Conservation (phyloP, 1,140 invertebrate genomes). For the Ylistrum balloti region DNA sequence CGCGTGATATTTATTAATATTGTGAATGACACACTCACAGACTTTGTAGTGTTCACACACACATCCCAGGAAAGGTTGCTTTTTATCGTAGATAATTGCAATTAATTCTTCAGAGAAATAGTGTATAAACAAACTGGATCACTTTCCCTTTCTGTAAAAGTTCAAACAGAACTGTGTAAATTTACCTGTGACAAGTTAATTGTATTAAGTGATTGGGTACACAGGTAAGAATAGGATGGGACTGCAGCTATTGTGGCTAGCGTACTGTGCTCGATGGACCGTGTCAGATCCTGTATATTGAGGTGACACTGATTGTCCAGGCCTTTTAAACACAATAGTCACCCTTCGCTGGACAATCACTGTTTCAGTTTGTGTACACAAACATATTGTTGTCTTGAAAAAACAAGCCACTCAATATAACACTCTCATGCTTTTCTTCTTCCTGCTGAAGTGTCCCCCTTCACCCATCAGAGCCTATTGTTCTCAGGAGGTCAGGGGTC, state of each 20-base stretch:
- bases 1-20: neutral
- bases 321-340: neutral
- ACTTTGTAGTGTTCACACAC: neutral
- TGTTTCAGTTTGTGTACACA: neutral
- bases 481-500: neutral
- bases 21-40: neutral
- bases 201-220: constrained; percentile 33
- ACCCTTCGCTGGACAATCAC: neutral
- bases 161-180: constrained; percentile 19
- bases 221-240: constrained; percentile 33
- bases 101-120: constrained; percentile 21
- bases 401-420: constrained; percentile 20
- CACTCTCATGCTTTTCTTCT: constrained; percentile 14
- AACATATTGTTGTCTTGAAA: constrained; percentile 35
- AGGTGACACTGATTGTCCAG: constrained; percentile 21
- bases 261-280: neutral
- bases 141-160: constrained; percentile 22
- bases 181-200: constrained; percentile 39
- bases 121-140: constrained; percentile 28
- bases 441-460: constrained; percentile 22
- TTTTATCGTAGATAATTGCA: neutral
- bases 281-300: constrained; percentile 16
- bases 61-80: neutral
- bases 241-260: neutral
- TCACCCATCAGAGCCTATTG: constrained; percentile 1